Percentiles rank a stretch among this genome's conserved stretches.
phyloP scores from a whole-genome alignment of 2,113 vertebrate species.

The Kobus ellipsiprymnus region DNA sequence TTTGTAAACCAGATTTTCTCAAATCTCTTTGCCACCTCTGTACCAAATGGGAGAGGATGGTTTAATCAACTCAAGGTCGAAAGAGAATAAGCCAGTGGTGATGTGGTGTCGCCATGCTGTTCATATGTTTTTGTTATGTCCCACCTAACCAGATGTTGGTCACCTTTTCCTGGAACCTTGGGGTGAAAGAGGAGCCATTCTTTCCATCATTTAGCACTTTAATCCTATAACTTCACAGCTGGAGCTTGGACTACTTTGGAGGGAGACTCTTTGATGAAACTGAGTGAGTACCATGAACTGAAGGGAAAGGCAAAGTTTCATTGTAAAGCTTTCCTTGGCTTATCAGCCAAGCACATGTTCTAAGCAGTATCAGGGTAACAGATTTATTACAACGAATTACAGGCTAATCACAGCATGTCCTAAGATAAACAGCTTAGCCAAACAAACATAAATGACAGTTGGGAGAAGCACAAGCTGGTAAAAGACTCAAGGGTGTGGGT shows the following conservation, averaged over 20 bases:
- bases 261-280: not conserved
- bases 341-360: not conserved
- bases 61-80: not conserved
- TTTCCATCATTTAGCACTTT: not conserved
- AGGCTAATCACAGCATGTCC: slow-evolving; percentile 21
- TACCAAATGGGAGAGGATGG: not conserved
- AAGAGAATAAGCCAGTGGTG: not conserved
- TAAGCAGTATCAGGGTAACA: slow-evolving; percentile 29
- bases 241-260: not conserved
- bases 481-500: not conserved
- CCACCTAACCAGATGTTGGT: not conserved
- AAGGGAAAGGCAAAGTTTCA: slow-evolving; percentile 3
- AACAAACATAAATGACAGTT: slow-evolving; percentile 14
- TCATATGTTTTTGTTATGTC: not conserved
- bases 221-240: not conserved
- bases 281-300: not conserved
- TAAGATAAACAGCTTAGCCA: slow-evolving; percentile 16
- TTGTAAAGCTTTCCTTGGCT: slow-evolving; percentile 37
- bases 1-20: not conserved
- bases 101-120: not conserved
- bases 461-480: not conserved
- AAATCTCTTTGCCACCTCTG: not conserved
- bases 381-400: slow-evolving; percentile 45
- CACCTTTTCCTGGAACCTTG: not conserved
- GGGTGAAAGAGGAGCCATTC: not conserved